Percentiles rank a stretch among this genome's conserved stretches.
Evolutionary conservation across 2,888 invertebrate genomes (phyloP).

Genomic region (Pristionchus fissidentatus): DNA sequence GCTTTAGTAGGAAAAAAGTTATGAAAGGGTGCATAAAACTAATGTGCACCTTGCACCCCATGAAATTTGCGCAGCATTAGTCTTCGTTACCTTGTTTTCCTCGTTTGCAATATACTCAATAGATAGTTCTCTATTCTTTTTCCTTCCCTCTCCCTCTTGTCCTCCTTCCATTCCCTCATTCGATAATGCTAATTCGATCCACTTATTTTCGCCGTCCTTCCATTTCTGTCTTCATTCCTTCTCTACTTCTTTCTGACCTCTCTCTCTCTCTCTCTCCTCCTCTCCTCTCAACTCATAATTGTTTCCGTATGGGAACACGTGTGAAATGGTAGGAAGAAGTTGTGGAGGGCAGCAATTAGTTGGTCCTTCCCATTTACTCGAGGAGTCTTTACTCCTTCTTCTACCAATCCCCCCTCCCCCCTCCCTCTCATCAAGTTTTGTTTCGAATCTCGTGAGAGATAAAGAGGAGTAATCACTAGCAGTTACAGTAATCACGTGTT

Average conservation of each 20-base stretch:
- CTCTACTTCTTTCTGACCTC: not conserved
- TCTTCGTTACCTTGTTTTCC: no score
- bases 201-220: not conserved
- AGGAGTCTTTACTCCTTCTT: not conserved
- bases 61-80: no score
- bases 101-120: no score
- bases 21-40: no score
- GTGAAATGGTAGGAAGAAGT: conserved; percentile 4
- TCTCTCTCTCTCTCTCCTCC: not conserved
- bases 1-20: no score
- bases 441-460: not conserved
- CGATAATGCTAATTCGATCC: not conserved
- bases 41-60: no score
- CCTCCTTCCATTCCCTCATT: not conserved
- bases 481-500: not conserved
- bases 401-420: not conserved
- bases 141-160: not conserved
- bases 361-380: not conserved
- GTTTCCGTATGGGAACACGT: not conserved
- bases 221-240: not conserved
- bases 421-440: not conserved
- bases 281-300: not conserved
- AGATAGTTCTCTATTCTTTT: not conserved
- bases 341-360: not conserved
- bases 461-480: not conserved